Base-by-base conservation (phyloP, 30 jellyfish, hydroid and myxozoan genomes). In the Mastigias papua region DNA sequence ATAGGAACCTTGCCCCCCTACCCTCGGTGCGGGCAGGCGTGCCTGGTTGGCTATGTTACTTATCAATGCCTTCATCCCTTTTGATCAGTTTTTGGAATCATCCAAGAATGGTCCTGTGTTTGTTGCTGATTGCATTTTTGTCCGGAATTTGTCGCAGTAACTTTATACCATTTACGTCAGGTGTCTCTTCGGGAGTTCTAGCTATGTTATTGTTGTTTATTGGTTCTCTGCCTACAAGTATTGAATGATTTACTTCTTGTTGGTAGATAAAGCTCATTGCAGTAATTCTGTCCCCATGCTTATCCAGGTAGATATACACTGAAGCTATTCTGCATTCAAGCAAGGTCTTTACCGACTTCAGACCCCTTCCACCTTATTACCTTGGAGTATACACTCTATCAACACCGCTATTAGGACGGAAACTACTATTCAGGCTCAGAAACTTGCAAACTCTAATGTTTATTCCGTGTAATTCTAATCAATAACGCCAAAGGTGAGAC, bases 391-490 rank as follows among this genome's bases (percentile, higher is more conserved):
- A 46, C 8, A 46, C 13, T 46, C 60, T 46, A 16, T 46, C 60
- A 46, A 46, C 60, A 16, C 16, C 60, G 60, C 60, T 46, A 16
- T 46, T 46, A 6, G 60, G 60, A 46, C 16, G 60, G 16, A 46
- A 46, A 46, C 60, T 46, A 73, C 68, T 73, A 25, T 73, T 73
- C 32, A 34, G 31, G 68, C 84, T 73, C 63, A 82, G 37, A 27
- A 82, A 33, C 46, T 82, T 68, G 2, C 89, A 57, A 30, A 34
- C 67, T 27, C 72, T 30, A 1, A 82, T 82, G 49, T 82, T 89
- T 13, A 82, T 82, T 63, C 67, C 75, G 34, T 82, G 37, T 27
- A 82, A 22, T 50, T 82, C 80, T 89, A 66, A 64, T 82, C 92
- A 68, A 82, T 65, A 15, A 82, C 67, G 1, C 92, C 89, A 64